A percentile compares a stretch with the other conserved stretches of the same genome.
phyloP scores from a whole-genome alignment of 64 coral and sea anemone species.

The Montipora capricornis region DNA sequence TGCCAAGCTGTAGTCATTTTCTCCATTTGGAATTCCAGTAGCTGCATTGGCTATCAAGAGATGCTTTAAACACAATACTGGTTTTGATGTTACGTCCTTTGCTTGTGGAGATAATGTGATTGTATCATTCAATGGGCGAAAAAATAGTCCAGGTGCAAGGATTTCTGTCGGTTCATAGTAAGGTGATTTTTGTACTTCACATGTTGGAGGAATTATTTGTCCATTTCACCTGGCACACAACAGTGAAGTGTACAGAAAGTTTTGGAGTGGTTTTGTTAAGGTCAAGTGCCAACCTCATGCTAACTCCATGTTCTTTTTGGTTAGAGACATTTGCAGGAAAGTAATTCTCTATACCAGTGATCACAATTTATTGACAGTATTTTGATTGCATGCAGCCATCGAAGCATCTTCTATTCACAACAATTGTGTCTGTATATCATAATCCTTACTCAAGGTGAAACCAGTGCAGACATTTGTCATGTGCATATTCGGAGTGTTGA shows the following conservation, averaged over 20 bases:
- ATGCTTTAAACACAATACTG: slow-evolving; percentile 32
- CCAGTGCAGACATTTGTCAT: slow-evolving; percentile 48
- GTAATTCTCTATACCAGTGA: slow-evolving; percentile 32
- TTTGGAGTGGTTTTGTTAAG: slow-evolving; percentile 64
- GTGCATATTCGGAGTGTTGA: slow-evolving; percentile 49
- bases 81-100: slow-evolving; percentile 57
- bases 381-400: slow-evolving; percentile 58
- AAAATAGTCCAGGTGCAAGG: slow-evolving; percentile 39
- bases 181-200: slow-evolving; percentile 10
- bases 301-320: slow-evolving; percentile 24
- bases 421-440: slow-evolving; percentile 54
- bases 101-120: slow-evolving; percentile 27
- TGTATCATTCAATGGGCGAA: slow-evolving; percentile 12
- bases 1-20: neutral
- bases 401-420: neutral
- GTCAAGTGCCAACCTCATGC: slow-evolving; percentile 8
- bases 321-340: slow-evolving; percentile 48
- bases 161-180: slow-evolving; percentile 33
- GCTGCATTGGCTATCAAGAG: slow-evolving; percentile 22
- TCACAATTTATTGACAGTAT: slow-evolving; percentile 35
- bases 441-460: slow-evolving; percentile 57
- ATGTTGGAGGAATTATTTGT: slow-evolving; percentile 21
- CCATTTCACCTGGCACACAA: slow-evolving; percentile 4
- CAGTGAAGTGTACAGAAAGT: slow-evolving; percentile 5
- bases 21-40: neutral